Conservation (phyloP, 2,797 vertebrate species). For the Smutsia temminckii region DNA sequence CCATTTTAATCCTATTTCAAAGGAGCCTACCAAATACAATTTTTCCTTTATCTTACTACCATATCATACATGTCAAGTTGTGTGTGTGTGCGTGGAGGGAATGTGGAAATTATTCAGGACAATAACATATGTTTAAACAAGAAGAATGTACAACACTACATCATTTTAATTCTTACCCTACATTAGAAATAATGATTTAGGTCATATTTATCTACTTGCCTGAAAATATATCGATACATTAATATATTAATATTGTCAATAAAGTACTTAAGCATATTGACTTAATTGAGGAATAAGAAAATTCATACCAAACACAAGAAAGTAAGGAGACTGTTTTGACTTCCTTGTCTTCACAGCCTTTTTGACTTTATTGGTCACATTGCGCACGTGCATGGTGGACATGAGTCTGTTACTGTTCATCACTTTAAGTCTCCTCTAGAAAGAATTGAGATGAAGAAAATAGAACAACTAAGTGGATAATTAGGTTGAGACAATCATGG, state of each 20-base stretch:
- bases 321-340: neutral
- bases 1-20: slow-evolving; percentile 42
- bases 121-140: neutral
- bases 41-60: neutral
- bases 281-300: neutral
- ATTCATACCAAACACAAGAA: neutral
- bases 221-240: slow-evolving; percentile 4
- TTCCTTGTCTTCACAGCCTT: neutral
- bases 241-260: neutral
- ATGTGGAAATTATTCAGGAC: neutral
- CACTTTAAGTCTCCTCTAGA: neutral
- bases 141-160: neutral
- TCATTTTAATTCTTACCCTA: neutral
- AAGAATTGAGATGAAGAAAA: neutral
- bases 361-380: neutral
- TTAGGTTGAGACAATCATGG: neutral
- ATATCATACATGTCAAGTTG: neutral
- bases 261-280: neutral
- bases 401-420: neutral
- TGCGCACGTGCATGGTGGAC: neutral
- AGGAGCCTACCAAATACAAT: neutral
- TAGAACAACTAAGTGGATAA: neutral
- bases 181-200: neutral
- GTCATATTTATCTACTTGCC: neutral
- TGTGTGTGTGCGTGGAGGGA: neutral